Conservation (phyloP, 2,888 invertebrate genomes). For the Ernsta delagoae region DNA sequence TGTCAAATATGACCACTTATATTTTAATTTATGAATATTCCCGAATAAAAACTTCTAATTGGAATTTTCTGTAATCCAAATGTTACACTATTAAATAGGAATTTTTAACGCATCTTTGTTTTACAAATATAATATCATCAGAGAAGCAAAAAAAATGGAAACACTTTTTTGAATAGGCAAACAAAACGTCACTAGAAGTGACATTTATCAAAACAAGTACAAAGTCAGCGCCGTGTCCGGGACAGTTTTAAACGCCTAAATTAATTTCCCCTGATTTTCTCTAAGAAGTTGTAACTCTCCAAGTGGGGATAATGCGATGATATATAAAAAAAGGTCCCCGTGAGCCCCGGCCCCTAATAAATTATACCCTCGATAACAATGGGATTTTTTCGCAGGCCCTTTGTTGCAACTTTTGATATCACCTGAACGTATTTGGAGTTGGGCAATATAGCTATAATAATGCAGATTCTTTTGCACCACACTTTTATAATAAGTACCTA, state of each 20-base stretch:
- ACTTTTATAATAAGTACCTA: too few species aligned
- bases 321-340: constrained; percentile 84
- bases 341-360: constrained; percentile 81
- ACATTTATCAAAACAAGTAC: constrained; percentile 73
- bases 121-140: too few species aligned
- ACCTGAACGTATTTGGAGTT: constrained; percentile 70
- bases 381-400: constrained; percentile 81
- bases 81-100: too few species aligned
- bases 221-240: constrained; percentile 73
- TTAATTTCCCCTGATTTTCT: constrained; percentile 84
- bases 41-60: too few species aligned
- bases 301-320: constrained; percentile 85
- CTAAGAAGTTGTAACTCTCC: constrained; percentile 84
- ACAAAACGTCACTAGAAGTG: constrained; percentile 45
- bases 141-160: too few species aligned
- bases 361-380: constrained; percentile 86
- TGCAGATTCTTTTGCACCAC: constrained; percentile 42
- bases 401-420: constrained; percentile 85
- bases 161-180: constrained; percentile 28
- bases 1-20: too few species aligned
- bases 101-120: too few species aligned
- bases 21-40: too few species aligned
- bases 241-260: constrained; percentile 83
- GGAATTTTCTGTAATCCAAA: too few species aligned
- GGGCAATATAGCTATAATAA: constrained; percentile 46